phyloP scores from a whole-genome alignment of 1,140 invertebrate species.

The Onthophagus taurus region DNA sequence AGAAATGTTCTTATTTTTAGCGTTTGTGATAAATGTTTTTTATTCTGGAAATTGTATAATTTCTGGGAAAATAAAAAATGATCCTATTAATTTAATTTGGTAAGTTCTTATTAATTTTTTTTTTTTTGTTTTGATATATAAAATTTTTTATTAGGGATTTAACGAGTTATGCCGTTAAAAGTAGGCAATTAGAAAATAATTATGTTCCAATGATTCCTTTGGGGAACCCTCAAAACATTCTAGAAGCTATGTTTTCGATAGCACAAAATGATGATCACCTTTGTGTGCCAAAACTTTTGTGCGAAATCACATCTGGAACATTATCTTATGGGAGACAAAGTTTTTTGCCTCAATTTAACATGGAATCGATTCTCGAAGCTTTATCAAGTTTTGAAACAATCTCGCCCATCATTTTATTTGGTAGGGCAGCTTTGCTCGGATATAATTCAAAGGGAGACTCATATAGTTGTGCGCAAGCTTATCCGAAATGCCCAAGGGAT shows the following conservation, averaged over 20 bases:
- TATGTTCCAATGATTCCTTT: not conserved
- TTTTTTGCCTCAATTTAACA: conserved; percentile 44
- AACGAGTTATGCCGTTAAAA: conserved; percentile 18
- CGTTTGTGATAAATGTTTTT: too few relatives aligned
- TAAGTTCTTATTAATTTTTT: too few relatives aligned
- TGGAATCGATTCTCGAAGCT: conserved; percentile 57
- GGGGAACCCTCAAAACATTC: conserved; percentile 12
- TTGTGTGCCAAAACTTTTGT: conserved; percentile 66
- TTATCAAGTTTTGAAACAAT: conserved; percentile 21
- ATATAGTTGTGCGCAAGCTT: conserved; percentile 51
- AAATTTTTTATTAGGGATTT: conserved; percentile 20
- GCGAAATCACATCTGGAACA: conserved; percentile 59
- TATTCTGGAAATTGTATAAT: too few relatives aligned
- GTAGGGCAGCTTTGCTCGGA: conserved; percentile 60
- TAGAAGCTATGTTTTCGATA: conserved; percentile 57
- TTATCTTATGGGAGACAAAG: conserved; percentile 41
- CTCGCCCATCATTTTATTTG: conserved; percentile 59
- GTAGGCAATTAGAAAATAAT: conserved; percentile 10
- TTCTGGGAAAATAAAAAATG: too few relatives aligned
- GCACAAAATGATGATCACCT: conserved; percentile 63
- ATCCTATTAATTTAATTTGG: too few relatives aligned
- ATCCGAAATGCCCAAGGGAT: conserved; percentile 62
- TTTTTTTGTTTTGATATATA: too few relatives aligned
- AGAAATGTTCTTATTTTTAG: too few relatives aligned
- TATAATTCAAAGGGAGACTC: conserved; percentile 49